Evolutionary conservation across 2,888 invertebrate genomes (phyloP).

Genomic region (Scrobipalpa costella): DNA sequence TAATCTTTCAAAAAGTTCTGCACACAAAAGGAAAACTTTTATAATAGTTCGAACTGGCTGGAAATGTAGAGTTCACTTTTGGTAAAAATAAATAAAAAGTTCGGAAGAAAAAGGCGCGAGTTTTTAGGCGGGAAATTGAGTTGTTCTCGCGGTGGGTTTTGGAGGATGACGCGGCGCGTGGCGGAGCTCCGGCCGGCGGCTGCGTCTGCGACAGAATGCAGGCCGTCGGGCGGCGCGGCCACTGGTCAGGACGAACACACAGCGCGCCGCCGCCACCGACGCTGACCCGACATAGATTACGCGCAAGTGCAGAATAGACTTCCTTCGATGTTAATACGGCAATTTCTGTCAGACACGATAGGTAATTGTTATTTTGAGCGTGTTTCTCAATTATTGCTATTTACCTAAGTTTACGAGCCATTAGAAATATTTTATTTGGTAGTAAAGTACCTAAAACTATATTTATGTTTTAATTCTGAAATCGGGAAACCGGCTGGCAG

Average conservation of each 20-base stretch:
- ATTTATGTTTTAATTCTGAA: too few relatives aligned
- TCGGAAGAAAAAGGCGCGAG: slow-evolving; percentile 44
- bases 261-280: slow-evolving; percentile 51
- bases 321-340: background rate
- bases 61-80: slow-evolving; percentile 21
- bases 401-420: too few relatives aligned
- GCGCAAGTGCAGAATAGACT: background rate
- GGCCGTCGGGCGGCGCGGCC: slow-evolving; percentile 37
- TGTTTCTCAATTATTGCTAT: too few relatives aligned
- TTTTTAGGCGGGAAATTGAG: slow-evolving; percentile 64
- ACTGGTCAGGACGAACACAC: slow-evolving; percentile 36
- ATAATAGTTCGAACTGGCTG: slow-evolving; percentile 22
- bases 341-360: too few relatives aligned
- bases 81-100: slow-evolving; percentile 33
- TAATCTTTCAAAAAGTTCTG: slow-evolving; percentile 37
- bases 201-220: slow-evolving; percentile 64
- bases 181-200: slow-evolving; percentile 46
- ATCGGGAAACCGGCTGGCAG: too few relatives aligned
- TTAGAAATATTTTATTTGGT: too few relatives aligned
- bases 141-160: slow-evolving; percentile 29
- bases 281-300: slow-evolving; percentile 43
- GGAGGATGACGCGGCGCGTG: slow-evolving; percentile 41
- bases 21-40: slow-evolving; percentile 15
- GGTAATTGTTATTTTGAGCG: too few relatives aligned
- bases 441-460: too few relatives aligned